Evolutionary conservation across 2,797 vertebrate species (phyloP).

Genomic region (Tenualosa ilisha): DNA sequence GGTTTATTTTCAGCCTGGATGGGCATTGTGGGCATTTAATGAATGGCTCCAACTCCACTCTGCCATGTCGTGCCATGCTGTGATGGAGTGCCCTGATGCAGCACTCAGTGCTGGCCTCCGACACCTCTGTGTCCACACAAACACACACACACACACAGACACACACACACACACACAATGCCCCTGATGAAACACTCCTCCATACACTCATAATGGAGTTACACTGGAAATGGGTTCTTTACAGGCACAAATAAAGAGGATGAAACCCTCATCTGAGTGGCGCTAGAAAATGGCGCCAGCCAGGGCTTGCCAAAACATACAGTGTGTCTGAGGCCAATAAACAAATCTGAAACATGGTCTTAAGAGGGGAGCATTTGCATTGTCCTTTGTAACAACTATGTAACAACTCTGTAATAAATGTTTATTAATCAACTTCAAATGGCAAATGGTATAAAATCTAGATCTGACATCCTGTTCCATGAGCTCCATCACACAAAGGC

Average conservation of each 20-base stretch:
- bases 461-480: not conserved
- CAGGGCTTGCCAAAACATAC: not conserved
- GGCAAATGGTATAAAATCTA: not conserved
- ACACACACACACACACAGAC: conserved; percentile 26
- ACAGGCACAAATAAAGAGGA: conserved; percentile 37
- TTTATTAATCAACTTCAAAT: not conserved
- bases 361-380: not conserved
- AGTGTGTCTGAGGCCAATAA: not conserved
- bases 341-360: not conserved
- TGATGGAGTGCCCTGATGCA: conserved; percentile 39
- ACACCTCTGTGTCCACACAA: conserved; percentile 29
- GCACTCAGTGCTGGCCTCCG: conserved; percentile 33
- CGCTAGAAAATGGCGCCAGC: conserved; percentile 35
- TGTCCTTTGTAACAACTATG: not conserved
- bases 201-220: conserved; percentile 38
- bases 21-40: conserved; percentile 46
- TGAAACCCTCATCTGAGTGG: conserved; percentile 28
- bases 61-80: conserved; percentile 24
- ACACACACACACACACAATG: conserved; percentile 40
- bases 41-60: conserved; percentile 36
- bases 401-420: not conserved
- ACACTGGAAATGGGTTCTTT: conserved; percentile 41
- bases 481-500: not conserved
- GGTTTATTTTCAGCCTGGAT: conserved; percentile 53
- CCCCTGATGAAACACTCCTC: conserved; percentile 43